Base-by-base conservation (phyloP, 2,797 vertebrate species). In the Acanthornis magna region DNA sequence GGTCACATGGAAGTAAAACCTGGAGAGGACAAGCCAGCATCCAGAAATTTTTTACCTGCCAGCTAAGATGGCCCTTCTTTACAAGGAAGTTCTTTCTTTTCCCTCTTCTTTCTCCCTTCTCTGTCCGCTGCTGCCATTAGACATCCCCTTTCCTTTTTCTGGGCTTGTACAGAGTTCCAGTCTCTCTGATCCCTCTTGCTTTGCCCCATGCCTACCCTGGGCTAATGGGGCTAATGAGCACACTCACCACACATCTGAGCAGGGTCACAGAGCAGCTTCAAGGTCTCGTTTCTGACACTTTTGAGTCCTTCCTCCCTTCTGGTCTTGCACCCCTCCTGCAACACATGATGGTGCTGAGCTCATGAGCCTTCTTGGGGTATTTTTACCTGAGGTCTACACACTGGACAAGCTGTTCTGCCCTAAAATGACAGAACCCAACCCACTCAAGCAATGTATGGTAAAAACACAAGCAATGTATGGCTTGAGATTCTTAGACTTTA, bases 301-400 rank as follows among this genome's bases (percentile, higher is more conserved):
- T 25, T 45, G 11, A 62, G 43, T 65, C n/a, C 40, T 66, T 76
- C 61, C 22, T 58, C 16, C 30, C 17, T 55, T 50, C 55, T 65
- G 29, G 25, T 9, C 0, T 55, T 76, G 63, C 26, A 45, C 17
- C 4, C 3, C 17, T 66, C 29, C 32, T 42, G 23, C 45, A 76
- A 38, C 1, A 0, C 9, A 16, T 8, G 5, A 34, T 0, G 1
- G 9, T 29, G 38, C 10, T 65, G 55, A 63, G 40, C 7, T 81
- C 18, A 21, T 32, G 50, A 79, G 20, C 10, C 7, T 70, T 50
- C 63, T 57, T 76, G 60, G 18, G 42, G 8, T 61, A 5, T 18
- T 91, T 88, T 32, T 85, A 6, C 23, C 29, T 23, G 20, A 70
- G 7, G 12, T 50, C 43, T 66, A 10, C 9, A 26, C 10, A 13